Base-by-base conservation (phyloP, 2,888 invertebrate species). In the Hofmannophila pseudospretella region DNA sequence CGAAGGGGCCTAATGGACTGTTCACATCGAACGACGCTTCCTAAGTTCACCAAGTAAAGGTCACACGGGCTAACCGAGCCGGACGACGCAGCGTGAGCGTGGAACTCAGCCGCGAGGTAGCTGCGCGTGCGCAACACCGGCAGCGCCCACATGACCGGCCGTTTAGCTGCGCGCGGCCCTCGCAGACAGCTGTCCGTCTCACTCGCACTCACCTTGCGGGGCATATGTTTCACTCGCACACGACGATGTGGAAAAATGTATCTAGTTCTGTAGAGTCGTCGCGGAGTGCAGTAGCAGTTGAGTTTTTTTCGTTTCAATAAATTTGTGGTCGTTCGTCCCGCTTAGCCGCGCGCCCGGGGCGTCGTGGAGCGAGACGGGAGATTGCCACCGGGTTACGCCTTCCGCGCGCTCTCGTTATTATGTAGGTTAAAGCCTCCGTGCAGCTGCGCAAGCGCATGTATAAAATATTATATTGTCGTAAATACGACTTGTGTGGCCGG, bases 301-400 rank as follows among this genome's bases (percentile, higher is more conserved):
- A 59, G 60, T 66, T 81, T 80, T 78, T 81, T 77, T 79, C 78
- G 73, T 82, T 84, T 85, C 80, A 84, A 86, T 86, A 85, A 86
- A 85, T 86, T 85, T 84, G 82, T 80, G 79, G 76, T 82, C 72
- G 77, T 84, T 72, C 77, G 81, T 80, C 78, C 81, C 81, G 78
- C 80, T 82, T 76, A 72, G 74, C 69, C 79, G 77, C 77, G 70
- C 78, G 84, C 79, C 78, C 59, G 76, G 67, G 79, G 79, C 76
- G 69, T 63, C 72, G 62, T 65, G 58, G 77, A 82, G 76, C 60
- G 81, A 73, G 81, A 78, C 67, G 72, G 71, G 56, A 63, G 70
- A 77, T 68, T 66, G 84, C 87, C 72, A 81, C 87, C 67, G 86
- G 67, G 85, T 86, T 86, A 88, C 88, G 85, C 88, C 86, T 86